These are phyloP conservation scores for Furcifer pardalis DNA, from an alignment of 2,797 vertebrate genomes.

Conservation along the genomic window DNA sequence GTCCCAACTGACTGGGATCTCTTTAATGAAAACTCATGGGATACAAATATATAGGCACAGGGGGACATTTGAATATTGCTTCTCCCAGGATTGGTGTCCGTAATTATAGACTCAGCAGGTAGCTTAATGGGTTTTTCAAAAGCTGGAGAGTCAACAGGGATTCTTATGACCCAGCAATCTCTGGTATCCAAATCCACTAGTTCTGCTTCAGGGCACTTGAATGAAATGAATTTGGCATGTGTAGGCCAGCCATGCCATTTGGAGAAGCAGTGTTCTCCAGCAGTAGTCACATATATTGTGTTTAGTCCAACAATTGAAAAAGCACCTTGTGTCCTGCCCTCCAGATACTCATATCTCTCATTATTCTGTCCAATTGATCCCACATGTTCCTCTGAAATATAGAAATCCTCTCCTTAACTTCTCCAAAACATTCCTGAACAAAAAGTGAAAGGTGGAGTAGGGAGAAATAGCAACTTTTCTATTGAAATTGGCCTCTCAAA, in stretches of 20 bases:
- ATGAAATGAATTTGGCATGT: conserved; percentile 13
- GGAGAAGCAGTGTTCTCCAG: not conserved
- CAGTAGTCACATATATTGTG: not conserved
- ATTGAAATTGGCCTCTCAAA: not conserved
- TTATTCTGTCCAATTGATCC: conserved; percentile 12
- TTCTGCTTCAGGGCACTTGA: conserved; percentile 2
- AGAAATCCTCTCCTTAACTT: not conserved
- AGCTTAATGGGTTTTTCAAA: conserved; percentile 12
- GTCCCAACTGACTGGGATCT: not conserved
- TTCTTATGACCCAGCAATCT: not conserved
- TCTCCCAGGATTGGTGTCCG: not conserved
- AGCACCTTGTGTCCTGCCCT: not conserved
- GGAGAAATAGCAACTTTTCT: not conserved
- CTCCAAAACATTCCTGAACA: not conserved
- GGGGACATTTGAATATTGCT: not conserved
- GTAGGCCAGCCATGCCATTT: not conserved
- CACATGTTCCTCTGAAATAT: not conserved
- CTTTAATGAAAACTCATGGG: conserved; percentile 22
- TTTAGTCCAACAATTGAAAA: not conserved
- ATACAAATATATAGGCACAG: not conserved
- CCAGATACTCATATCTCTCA: not conserved
- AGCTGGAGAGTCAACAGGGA: conserved; percentile 1
- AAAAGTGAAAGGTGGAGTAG: not conserved
- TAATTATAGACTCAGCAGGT: not conserved
- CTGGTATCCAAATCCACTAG: not conserved